Base-by-base conservation (phyloP, 2,888 invertebrate species). In the Orgyia antiqua region DNA sequence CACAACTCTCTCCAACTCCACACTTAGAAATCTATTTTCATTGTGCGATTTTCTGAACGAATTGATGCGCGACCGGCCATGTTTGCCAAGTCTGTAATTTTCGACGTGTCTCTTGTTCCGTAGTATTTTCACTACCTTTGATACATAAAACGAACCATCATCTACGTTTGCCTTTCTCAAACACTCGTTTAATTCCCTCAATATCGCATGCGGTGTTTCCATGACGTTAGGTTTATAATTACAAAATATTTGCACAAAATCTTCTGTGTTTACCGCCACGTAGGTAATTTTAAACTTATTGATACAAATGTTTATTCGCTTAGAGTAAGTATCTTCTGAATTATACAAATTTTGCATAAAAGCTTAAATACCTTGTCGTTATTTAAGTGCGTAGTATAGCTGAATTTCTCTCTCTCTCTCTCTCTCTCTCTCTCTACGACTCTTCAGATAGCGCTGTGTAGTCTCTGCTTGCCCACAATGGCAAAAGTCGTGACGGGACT, bases 11-110 rank as follows among this genome's bases (percentile, higher is more conserved):
- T 45, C 44, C 30, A 42, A 37, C 40, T 45, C 28, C 43, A 39
- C 41, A 42, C 42, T 45, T 45, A 42, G 3, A 45, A 55, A 52
- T 60, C 42, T 45, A 45, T 51, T 52, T 45, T 51, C 38, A 39
- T 44, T 44, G 37, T 38, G 32, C 24, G 51, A 45, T 50, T 51
- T 51, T 31, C 36, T 33, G 38, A 31, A 20, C 32, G 36, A 19
- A 25, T 20, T 32, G 28, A 26, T 24, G 26, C 24, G 27, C n/a
- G 30, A 12, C 26, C 13, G 23, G 29, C 27, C 31, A 27, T 39
- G 36, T 44, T 34, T 33, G 35, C 35, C 32, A 50, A 44, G 46
- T 42, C 36, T 21, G 37, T 36, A 42, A 51, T 45, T 42, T 40
- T 28, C 45, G 23, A 41, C 36, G 33, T 45, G 42, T 47, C 31